phyloP scores from a whole-genome alignment of 2,113 vertebrate genomes.

The Tragelaphus strepsiceros region DNA sequence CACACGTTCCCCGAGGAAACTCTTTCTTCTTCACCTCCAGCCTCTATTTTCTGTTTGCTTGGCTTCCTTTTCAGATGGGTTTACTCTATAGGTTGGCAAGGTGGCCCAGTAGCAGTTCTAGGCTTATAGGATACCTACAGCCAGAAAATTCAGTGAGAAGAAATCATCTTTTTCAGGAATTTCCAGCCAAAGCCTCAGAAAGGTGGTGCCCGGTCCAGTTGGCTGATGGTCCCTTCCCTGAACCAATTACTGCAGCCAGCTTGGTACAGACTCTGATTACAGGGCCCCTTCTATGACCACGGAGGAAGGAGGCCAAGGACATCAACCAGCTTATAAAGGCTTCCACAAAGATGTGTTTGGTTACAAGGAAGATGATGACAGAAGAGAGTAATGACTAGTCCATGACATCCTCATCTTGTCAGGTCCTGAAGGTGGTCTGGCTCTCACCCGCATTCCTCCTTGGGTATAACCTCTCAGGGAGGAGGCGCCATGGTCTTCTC shows the following conservation, averaged over 20 bases:
- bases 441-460: not conserved
- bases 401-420: not conserved
- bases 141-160: not conserved
- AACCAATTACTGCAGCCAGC: not conserved
- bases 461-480: not conserved
- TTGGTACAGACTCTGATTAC: not conserved
- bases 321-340: not conserved
- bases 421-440: not conserved
- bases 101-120: not conserved
- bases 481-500: fast-evolving
- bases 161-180: not conserved
- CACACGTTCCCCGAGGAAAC: not conserved
- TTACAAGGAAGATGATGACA: not conserved
- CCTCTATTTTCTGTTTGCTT: not conserved
- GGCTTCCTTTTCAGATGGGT: not conserved
- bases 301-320: not conserved
- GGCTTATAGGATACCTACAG: not conserved
- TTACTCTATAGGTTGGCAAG: not conserved
- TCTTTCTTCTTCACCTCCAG: not conserved
- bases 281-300: too few species aligned
- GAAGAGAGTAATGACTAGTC: not conserved
- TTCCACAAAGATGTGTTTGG: not conserved
- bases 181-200: not conserved
- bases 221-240: not conserved
- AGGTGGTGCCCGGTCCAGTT: not conserved